A percentile compares a stretch with the other conserved stretches of the same genome.
Evolutionary conservation across 2,888 invertebrate species (phyloP).

Genomic region (Erebia ligea): DNA sequence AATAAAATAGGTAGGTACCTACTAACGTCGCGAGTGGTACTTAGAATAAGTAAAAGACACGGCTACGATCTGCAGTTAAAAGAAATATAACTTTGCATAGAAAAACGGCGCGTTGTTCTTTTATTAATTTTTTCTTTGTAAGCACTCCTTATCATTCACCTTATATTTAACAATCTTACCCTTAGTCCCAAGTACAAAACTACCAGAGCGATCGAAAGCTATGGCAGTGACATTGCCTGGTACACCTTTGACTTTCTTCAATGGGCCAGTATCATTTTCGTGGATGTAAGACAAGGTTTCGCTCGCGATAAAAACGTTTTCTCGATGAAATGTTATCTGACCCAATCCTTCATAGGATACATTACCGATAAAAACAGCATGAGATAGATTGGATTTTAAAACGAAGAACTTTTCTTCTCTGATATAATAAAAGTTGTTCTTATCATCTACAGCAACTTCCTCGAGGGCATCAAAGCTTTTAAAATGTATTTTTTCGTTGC

Average conservation of each 20-base stretch:
- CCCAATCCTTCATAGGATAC: slow-evolving; percentile 62
- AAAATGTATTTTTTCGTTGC: slow-evolving; percentile 60
- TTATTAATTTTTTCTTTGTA: slow-evolving; percentile 45
- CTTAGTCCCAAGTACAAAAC: slow-evolving; percentile 60
- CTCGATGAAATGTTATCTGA: slow-evolving; percentile 65
- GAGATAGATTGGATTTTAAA: slow-evolving; percentile 54
- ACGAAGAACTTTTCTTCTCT: slow-evolving; percentile 61
- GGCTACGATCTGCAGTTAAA: no score
- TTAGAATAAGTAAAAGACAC: no score
- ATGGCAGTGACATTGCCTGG: slow-evolving; percentile 64
- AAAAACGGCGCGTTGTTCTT: no score
- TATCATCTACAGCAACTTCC: slow-evolving; percentile 65
- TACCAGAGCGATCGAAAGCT: slow-evolving; percentile 63
- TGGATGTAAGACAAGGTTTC: slow-evolving; percentile 62
- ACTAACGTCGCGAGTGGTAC: no score
- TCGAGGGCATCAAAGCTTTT: slow-evolving; percentile 59
- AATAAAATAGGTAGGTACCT: no score
- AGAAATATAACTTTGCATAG: no score
- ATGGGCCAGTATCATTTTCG: slow-evolving; percentile 58
- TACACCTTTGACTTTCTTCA: slow-evolving; percentile 58
- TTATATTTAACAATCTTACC: slow-evolving; percentile 63
- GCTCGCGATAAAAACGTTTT: slow-evolving; percentile 63
- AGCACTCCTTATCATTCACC: slow-evolving; percentile 55
- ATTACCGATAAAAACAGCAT: slow-evolving; percentile 57
- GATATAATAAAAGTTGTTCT: slow-evolving; percentile 70